Conservation (phyloP, 2,113 vertebrate species). For the Meleagris gallopavo region DNA sequence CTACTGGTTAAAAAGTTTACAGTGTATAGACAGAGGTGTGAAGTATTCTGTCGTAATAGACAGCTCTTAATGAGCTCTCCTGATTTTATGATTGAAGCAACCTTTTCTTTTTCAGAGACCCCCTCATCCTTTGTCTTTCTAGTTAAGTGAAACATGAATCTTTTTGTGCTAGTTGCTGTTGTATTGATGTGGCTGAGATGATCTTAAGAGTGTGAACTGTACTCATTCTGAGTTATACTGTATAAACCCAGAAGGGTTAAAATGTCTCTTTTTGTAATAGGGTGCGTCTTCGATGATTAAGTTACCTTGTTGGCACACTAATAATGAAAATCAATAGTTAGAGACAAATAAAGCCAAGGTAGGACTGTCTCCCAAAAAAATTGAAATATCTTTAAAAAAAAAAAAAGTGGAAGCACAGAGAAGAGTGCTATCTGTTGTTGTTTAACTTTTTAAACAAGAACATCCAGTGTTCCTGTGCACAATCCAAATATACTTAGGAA, state of each 20-base stretch:
- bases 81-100: neutral
- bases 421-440: neutral
- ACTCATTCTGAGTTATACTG: neutral
- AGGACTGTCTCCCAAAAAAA: neutral
- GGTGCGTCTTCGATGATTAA: neutral
- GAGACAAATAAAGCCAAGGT: neutral
- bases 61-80: neutral
- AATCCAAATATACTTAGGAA: neutral
- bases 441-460: neutral
- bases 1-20: neutral
- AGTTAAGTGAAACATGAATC: neutral
- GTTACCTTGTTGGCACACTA: neutral
- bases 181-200: neutral
- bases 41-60: neutral
- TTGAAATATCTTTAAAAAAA: neutral
- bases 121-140: neutral
- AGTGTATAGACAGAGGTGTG: neutral
- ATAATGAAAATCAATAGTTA: neutral
- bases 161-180: neutral
- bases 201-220: rapidly evolving
- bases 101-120: neutral
- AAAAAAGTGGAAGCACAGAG: neutral
- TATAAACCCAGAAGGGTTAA: neutral
- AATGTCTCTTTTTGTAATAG: neutral
- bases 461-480: neutral